Base-by-base conservation (phyloP, 2,113 vertebrate species). In the Piprites chloris region DNA sequence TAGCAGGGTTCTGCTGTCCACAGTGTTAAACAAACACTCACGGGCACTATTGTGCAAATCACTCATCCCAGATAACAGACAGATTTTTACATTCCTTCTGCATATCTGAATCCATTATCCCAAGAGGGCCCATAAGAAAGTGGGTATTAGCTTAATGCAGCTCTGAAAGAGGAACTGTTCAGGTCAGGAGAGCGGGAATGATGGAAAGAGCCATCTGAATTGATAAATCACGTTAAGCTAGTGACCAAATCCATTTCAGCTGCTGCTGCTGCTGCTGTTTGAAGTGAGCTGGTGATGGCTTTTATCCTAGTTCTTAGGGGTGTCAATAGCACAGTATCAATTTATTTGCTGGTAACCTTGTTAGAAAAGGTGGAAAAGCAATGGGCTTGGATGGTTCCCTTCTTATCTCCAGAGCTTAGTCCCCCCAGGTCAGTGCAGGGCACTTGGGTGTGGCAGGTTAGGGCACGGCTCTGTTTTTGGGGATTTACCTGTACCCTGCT, bases 51-150 rank as follows among this genome's bases (percentile, higher is more conserved):
- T 81, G 93, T 96, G 89, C 80, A 89, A 78, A 81, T 88, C 90
- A 53, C 56, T 95, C 76, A 75, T 83, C 88, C 88, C 9, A 5
- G 66, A 81, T 85, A 92, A 90, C 69, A 75, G 81, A 69, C 49
- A 94, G 93, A 95, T 96, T 97, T 97, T 94, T 96, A 72, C 88
- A 96, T 96, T 97, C 83, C 78, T 96, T 97, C 92, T 96, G 96
- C 96, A 46, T 96, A 93, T 94, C 80, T 97, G 96, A 86, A 86
- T 89, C 96, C 73, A 95, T 96, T 96, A 94, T 96, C 49, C 68
- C 80, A 81, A 84, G 15, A 78, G 62, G 72, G n/a, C 90, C 69
- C 52, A 90, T 86, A 96, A 93, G 83, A 96, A 94, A 88, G 61
- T 96, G 79, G 66, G 93, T 84, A 96, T 96, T 96, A 96, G 66